A percentile compares a stretch with the other conserved stretches of the same genome.
Evolutionary conservation across 92 coral and sea anemone species (phyloP).

Genomic region (Porites divaricata): DNA sequence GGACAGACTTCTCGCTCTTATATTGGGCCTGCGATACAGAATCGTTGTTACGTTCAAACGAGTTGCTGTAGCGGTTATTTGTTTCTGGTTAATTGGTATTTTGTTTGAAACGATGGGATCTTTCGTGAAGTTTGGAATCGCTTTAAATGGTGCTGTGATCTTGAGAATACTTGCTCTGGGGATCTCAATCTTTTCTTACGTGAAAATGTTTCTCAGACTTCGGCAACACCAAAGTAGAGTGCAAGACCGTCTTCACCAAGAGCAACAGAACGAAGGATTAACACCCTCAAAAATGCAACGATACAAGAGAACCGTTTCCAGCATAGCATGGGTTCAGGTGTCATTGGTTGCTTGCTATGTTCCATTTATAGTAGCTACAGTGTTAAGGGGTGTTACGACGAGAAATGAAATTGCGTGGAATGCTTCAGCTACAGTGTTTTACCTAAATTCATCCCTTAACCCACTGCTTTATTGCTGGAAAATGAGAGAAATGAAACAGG

Average conservation of each 20-base stretch:
- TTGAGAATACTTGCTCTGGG: neutral
- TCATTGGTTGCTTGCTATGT: neutral
- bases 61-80: neutral
- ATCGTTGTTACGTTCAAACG: conserved; percentile 7
- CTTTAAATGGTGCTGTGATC: neutral
- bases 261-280: neutral
- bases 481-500: neutral
- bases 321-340: conserved; percentile 22
- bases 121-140: neutral
- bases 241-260: neutral
- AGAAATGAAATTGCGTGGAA: neutral
- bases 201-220: neutral
- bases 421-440: neutral
- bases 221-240: neutral
- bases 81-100: neutral
- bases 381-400: neutral
- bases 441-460: neutral
- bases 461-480: neutral
- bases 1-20: conserved; percentile 16
- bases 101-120: neutral
- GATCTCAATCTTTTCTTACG: neutral
- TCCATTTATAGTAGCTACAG: neutral
- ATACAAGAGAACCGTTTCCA: conserved; percentile 11
- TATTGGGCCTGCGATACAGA: conserved; percentile 10
- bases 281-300: neutral